Evolutionary conservation across 2,888 invertebrate species (phyloP), one percentile per base, ranked within the genome.

Genomic region (Syrista parreyssii): DNA sequence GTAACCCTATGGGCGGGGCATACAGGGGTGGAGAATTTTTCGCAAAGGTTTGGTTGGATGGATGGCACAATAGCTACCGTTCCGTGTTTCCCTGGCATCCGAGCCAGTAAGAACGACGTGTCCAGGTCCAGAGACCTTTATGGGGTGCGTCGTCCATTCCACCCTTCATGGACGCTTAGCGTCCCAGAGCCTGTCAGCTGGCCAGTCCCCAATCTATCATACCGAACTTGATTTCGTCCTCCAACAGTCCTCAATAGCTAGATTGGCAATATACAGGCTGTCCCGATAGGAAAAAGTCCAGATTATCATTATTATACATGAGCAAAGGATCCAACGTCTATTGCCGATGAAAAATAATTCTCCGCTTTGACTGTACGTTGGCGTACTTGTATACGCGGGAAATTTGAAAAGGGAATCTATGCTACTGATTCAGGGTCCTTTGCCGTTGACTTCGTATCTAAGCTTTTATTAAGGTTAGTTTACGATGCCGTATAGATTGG

Each of bases 141-240:
- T 81, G 81, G 84, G 82, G 84, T 79, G 76, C 78, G 80, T 79
- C 86, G 85, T 84, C 86, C 86, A 87, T 71, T 76, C 31, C 75
- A 74, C 79, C 74, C 80, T 75, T 68, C 68, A 72, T 76, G 74
- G 73, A 74, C 40, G 79, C 76, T 73, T 74, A 34, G 32, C 72
- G 55, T 76, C 68, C 86, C 84, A 83, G 81, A 83, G 81, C 86
- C 87, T 89, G 89, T 88, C 89, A 85, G 82, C 84, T 84, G 85
- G 85, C 83, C 80, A 86, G 85, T 82, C 82, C 83, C 86, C 91
- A 88, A 91, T 91, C 91, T 91, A 91, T 91, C 91, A 91, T 90
- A 89, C 86, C 84, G 82, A 87, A 86, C 88, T 90, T 90, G 89
- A 90, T 90, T 90, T 87, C 86, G 87, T 88, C 86, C 85, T 84